Base-by-base conservation (phyloP, 2,888 invertebrate genomes). In the Leucozona laternaria region DNA sequence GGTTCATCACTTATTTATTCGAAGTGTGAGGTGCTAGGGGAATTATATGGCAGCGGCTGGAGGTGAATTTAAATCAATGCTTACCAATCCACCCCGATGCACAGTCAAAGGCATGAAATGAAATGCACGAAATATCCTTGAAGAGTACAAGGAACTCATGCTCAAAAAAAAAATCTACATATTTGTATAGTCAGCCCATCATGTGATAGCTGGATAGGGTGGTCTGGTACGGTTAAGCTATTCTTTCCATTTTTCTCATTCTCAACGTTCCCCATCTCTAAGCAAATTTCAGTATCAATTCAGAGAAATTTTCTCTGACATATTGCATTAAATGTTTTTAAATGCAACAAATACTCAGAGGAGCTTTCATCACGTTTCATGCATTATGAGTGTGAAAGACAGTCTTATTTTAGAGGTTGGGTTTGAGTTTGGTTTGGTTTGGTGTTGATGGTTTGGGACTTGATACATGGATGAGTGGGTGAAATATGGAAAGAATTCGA, bases 321-420 rank as follows among this genome's bases (percentile, higher is more conserved):
- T 77, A 80, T 80, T 85, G 68, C 76, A 85, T 81, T 64, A 80
- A 81, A 81, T 73, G 80, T 84, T 79, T 76, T 75, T 84, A 71
- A 84, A 79, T 79, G 83, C 79, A 84, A 79, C 79, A 71, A 84
- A 84, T 79, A 71, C 70, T 79, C 48, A 55, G 64, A 78, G 72
- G 55, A 78, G 70, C 68, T 66, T 84, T 79, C 72, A 72, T 77
- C 66, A 77, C 84, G 72, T 85, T 80, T 80, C 66, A 72, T 72
- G 80, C 22, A 80, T 84, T 84, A 76, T 76, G 75, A 84, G 80
- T 66, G 80, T 68, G 64, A 20, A 60, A 76, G 58, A 75, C 76
- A 71, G 62, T 22, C 40, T 53, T 57, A 6, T 7, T 37, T 48
- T 48, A 31, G 20, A 40, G n/a, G 43, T 22, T 31, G 50, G 8